Evolutionary conservation across 2,797 vertebrate species (phyloP).

Genomic region (Leptodactylus fallax): DNA sequence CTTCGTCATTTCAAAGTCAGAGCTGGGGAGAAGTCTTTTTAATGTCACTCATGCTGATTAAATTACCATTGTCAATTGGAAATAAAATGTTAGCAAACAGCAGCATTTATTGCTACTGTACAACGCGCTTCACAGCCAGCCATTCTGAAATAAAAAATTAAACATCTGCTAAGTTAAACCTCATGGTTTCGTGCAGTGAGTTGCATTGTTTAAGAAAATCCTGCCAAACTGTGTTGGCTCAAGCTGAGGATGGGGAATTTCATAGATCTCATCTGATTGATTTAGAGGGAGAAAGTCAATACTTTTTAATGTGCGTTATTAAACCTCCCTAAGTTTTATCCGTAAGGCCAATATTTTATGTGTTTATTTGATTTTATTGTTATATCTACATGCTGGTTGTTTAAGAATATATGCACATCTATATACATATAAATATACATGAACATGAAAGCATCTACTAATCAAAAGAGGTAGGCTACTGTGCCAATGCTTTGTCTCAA

Average conservation of each 20-base stretch:
- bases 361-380: background rate
- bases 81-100: slow-evolving; percentile 27
- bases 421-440: background rate
- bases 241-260: slow-evolving; percentile 19
- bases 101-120: slow-evolving; percentile 13
- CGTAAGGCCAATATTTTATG: background rate
- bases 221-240: slow-evolving; percentile 5
- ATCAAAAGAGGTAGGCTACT: background rate
- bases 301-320: background rate
- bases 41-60: slow-evolving; percentile 33
- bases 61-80: slow-evolving; percentile 30
- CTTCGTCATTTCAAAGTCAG: slow-evolving; percentile 7
- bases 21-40: background rate
- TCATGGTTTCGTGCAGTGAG: background rate
- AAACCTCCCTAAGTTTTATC: background rate
- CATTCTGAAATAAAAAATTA: background rate
- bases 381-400: background rate
- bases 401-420: background rate
- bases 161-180: background rate
- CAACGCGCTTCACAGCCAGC: slow-evolving; percentile 1
- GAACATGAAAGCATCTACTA: background rate
- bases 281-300: background rate
- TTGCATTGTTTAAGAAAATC: background rate
- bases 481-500: background rate
- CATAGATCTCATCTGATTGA: background rate